Evolutionary conservation across 2,888 invertebrate species (phyloP), one percentile per base, ranked within the genome.

Genomic region (Sminthurides aquaticus): DNA sequence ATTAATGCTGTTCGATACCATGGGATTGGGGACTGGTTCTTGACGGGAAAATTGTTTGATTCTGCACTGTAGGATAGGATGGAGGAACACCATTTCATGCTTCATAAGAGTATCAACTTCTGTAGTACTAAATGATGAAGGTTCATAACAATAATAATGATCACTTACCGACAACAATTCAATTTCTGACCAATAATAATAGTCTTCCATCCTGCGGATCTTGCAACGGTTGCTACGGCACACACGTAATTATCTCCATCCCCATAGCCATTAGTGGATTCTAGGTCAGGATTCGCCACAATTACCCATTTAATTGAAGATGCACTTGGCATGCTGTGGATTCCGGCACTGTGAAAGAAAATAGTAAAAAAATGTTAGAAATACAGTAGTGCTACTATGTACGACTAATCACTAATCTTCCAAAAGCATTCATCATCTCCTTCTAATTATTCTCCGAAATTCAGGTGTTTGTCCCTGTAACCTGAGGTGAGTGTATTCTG

Each of bases 101-200:
- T n/a, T n/a, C n/a, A n/a, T n/a, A n/a, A n/a, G n/a, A n/a, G n/a
- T n/a, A n/a, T n/a, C n/a, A n/a, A n/a, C n/a, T n/a, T n/a, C n/a
- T n/a, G n/a, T n/a, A n/a, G n/a, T n/a, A n/a, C n/a, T n/a, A n/a
- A n/a, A n/a, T n/a, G n/a, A n/a, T n/a, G n/a, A n/a, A n/a, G n/a
- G n/a, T n/a, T n/a, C n/a, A n/a, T n/a, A n/a, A n/a, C n/a, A n/a
- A n/a, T n/a, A n/a, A n/a, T n/a, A n/a, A n/a, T n/a, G n/a, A n/a
- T n/a, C n/a, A 67, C 70, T 70, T 71, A 76, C 76, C 74, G 71
- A 71, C 76, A 76, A 56, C 76, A 76, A 34, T 67, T 67, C 54
- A 74, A 62, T 64, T 74, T 73, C 26, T 73, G 67, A 2, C 75
- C 75, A 48, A 76, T 72, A 52, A 76, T 71, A 55, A 76, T 71